Percentiles rank a stretch among this genome's conserved stretches.
Evolutionary conservation across 92 coral and sea anemone species (phyloP).

Genomic region (Parazoanthus atlanticus): DNA sequence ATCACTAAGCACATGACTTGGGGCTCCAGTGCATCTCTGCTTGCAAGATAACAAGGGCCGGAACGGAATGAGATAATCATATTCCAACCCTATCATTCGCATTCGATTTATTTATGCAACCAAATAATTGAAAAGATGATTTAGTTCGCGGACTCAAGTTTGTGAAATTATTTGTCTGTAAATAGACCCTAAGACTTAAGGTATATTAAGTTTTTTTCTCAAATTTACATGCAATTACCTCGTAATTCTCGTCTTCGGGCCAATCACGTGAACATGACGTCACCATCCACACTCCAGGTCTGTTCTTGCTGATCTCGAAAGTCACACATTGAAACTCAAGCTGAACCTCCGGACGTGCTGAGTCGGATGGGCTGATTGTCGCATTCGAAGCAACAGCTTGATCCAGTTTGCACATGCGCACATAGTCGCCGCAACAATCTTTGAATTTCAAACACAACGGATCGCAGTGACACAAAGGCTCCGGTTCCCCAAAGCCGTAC

Average conservation of each 20-base stretch:
- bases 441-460: constrained; percentile 12
- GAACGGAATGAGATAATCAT: not conserved
- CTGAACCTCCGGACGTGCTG: not conserved
- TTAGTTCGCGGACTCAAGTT: too few relatives aligned
- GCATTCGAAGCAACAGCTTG: not conserved
- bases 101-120: too few relatives aligned
- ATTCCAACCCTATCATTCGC: not conserved
- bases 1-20: not conserved
- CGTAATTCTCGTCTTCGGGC: not conserved
- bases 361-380: not conserved
- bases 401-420: constrained; percentile 29
- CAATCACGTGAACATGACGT: constrained; percentile 29
- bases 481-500: constrained; percentile 6
- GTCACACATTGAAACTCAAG: constrained; percentile 18
- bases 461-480: constrained; percentile 32
- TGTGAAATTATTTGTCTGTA: too few relatives aligned
- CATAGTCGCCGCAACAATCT: constrained; percentile 21
- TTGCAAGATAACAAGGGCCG: not conserved
- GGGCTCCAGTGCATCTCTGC: not conserved
- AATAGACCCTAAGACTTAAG: not conserved
- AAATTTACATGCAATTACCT: not conserved
- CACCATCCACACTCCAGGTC: constrained; percentile 32
- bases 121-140: too few relatives aligned
- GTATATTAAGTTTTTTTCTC: not conserved
- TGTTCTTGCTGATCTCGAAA: constrained; percentile 20